Percentiles rank a stretch among this genome's conserved stretches.
These are phyloP conservation scores for Salminus brasiliensis DNA, from an alignment of 2,113 vertebrate species.

Conservation along the genomic window DNA sequence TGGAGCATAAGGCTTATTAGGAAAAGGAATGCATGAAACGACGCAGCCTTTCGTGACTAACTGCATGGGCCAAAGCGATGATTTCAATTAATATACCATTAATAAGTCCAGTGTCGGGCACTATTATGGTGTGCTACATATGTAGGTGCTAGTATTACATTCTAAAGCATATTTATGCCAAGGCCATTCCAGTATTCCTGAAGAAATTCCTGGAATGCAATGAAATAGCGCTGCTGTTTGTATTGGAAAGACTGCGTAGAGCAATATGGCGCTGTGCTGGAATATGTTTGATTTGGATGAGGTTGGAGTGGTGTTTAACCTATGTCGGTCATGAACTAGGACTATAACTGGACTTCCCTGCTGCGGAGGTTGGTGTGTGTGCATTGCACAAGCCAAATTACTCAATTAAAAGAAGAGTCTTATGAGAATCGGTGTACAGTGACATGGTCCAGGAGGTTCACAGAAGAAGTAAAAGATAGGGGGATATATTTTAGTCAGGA, in stretches of 20 bases:
- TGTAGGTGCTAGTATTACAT: slow-evolving; percentile 31
- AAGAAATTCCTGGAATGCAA: slow-evolving; percentile 17
- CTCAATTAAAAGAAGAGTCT: slow-evolving; percentile 9
- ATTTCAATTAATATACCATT: slow-evolving; percentile 27
- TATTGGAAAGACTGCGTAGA: slow-evolving; percentile 33
- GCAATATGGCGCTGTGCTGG: slow-evolving; percentile 40
- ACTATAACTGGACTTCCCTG: slow-evolving; percentile 31
- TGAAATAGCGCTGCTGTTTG: slow-evolving; percentile 48
- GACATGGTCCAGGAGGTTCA: slow-evolving; percentile 13
- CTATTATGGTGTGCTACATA: slow-evolving; percentile 17
- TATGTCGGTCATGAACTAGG: slow-evolving; percentile 39
- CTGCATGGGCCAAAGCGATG: background rate
- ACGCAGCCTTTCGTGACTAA: background rate
- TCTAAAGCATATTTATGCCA: slow-evolving; percentile 1
- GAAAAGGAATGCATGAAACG: too few species aligned
- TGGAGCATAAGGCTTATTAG: slow-evolving; percentile 23
- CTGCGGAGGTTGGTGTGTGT: slow-evolving; percentile 25
- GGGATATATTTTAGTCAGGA: background rate
- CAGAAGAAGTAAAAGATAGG: background rate
- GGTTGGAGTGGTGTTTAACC: slow-evolving; percentile 26
- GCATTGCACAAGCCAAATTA: slow-evolving; percentile 17
- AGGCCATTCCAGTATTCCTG: slow-evolving; percentile 12
- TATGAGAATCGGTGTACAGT: slow-evolving; percentile 4
- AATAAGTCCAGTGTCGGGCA: too few species aligned
- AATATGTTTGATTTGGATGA: slow-evolving; percentile 57